These are phyloP conservation scores for Taphrorychus bicolor DNA, from an alignment of 2,888 invertebrate species.

Conservation along the genomic window DNA sequence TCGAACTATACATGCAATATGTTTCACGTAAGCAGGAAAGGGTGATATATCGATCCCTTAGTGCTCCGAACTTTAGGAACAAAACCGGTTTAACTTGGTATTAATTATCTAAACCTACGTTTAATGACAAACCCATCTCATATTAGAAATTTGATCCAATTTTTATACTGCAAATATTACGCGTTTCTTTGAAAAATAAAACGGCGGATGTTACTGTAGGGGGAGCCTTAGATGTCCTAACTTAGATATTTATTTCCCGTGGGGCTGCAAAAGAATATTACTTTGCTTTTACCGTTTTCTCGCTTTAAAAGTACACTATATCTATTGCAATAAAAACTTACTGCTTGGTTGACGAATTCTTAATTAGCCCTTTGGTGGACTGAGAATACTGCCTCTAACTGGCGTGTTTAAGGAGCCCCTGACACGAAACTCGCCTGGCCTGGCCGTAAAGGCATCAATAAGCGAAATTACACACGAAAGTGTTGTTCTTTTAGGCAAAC, in stretches of 20 bases:
- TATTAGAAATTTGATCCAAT: background rate
- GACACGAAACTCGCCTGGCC: background rate
- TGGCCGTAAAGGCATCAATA: background rate
- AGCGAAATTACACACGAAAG: background rate
- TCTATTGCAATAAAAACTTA: no score
- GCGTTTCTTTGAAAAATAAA: background rate
- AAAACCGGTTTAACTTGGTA: background rate
- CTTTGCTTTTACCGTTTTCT: background rate
- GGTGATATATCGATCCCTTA: background rate
- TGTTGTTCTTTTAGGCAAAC: conserved; percentile 4
- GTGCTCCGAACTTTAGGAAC: no score
- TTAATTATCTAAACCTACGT: background rate
- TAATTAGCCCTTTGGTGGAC: no score
- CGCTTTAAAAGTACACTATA: background rate
- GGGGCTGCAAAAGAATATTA: background rate
- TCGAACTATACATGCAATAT: no score
- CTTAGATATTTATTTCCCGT: background rate
- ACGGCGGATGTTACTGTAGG: background rate
- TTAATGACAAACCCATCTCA: background rate
- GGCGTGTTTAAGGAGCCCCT: background rate
- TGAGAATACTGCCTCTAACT: no score
- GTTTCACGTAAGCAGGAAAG: no score
- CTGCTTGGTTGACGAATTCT: no score
- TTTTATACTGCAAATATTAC: background rate
- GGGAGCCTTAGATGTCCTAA: background rate